Evolutionary conservation across 2,113 vertebrate genomes (phyloP).

Genomic region (Diphyllodes magnificus): DNA sequence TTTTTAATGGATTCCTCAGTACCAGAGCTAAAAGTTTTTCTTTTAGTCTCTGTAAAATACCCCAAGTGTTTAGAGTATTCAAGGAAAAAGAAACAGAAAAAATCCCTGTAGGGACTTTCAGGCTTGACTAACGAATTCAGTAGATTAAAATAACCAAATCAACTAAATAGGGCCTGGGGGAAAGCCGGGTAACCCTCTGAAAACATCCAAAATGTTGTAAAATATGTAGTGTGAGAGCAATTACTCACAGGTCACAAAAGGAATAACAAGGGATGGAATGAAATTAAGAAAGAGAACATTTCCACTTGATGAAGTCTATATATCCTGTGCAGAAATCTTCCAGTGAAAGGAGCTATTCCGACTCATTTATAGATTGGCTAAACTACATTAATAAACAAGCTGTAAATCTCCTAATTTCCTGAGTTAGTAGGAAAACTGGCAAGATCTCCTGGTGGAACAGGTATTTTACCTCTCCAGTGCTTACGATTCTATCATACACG

Average conservation of each 20-base stretch:
- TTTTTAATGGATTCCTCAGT: background rate
- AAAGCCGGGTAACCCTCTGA: background rate
- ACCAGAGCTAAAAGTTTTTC: background rate
- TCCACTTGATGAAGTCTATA: background rate
- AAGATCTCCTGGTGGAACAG: background rate
- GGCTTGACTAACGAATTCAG: background rate
- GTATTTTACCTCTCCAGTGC: background rate
- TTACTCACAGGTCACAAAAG: background rate
- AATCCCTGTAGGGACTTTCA: background rate
- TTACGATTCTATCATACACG: background rate
- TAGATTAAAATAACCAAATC: constrained; percentile 17
- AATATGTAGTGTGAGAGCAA: background rate
- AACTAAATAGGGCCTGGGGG: background rate
- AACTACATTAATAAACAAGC: constrained; percentile 1
- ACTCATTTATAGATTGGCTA: background rate
- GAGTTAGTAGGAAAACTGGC: background rate
- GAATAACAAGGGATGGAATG: background rate
- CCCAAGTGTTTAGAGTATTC: background rate
- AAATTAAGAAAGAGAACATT: background rate
- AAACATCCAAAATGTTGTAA: background rate
- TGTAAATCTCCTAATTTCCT: background rate
- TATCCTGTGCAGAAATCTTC: background rate
- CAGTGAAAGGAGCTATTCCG: background rate
- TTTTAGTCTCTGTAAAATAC: background rate
- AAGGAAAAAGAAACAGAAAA: background rate